phyloP scores from a whole-genome alignment of 1,140 invertebrate genomes.

The Magallana ariakensis region DNA sequence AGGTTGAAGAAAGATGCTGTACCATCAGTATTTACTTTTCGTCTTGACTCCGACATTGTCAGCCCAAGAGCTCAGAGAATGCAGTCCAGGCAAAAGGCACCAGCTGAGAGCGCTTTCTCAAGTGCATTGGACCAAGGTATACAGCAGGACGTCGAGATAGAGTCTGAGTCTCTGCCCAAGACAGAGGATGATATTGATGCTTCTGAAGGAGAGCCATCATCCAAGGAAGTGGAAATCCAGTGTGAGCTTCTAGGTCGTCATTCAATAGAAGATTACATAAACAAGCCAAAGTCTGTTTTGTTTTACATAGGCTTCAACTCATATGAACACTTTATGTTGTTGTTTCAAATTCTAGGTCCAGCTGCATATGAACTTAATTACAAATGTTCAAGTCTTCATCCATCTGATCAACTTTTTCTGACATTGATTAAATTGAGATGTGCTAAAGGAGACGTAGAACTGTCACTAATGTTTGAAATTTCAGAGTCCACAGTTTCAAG shows the following conservation, averaged over 20 bases:
- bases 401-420: slow-evolving; percentile 54
- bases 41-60: no score
- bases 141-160: neutral
- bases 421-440: slow-evolving; percentile 57
- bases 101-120: neutral
- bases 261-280: no score
- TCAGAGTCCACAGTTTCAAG: slow-evolving; percentile 48
- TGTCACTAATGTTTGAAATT: slow-evolving; percentile 47
- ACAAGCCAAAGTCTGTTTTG: slow-evolving; percentile 2
- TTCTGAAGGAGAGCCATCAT: no score
- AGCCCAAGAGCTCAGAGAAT: no score
- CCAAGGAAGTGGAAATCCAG: no score
- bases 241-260: no score
- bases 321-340: slow-evolving; percentile 56
- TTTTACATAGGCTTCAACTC: slow-evolving; percentile 58
- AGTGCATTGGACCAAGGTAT: neutral
- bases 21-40: no score
- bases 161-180: neutral
- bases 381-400: slow-evolving; percentile 23
- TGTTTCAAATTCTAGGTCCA: slow-evolving; percentile 43
- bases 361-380: neutral
- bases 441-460: slow-evolving; percentile 45
- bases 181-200: no score
- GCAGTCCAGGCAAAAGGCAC: no score
- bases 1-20: no score